phyloP scores from a whole-genome alignment of 2,113 vertebrate species.

The Silurus asotus region DNA sequence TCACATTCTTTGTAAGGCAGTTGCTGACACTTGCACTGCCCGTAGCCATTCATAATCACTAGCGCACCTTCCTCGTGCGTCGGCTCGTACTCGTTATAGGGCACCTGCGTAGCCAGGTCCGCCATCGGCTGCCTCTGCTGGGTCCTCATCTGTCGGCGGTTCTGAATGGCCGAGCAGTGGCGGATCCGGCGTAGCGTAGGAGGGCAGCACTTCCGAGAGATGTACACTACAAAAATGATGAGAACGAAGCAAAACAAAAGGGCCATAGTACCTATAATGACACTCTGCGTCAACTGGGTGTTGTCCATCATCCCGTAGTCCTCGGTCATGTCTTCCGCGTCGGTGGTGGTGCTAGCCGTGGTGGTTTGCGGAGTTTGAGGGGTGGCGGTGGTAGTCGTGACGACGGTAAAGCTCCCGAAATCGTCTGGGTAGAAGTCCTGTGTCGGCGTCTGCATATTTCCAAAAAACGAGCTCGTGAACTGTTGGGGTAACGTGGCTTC shows the following conservation, averaged over 20 bases:
- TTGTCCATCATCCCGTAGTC: conserved; percentile 87
- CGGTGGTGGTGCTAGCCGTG: conserved; percentile 67
- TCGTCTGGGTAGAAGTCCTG: conserved; percentile 89
- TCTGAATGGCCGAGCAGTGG: conserved; percentile 97
- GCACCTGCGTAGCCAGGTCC: conserved; percentile 95
- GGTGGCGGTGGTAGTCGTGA: conserved; percentile 68
- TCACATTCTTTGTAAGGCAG: conserved; percentile 99
- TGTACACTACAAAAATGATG: conserved; percentile 98
- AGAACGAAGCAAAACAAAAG: conserved; percentile 99
- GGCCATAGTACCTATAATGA: conserved; percentile 98
- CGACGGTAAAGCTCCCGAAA: conserved; percentile 91
- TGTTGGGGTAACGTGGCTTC: conserved; percentile 68
- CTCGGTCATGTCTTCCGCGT: conserved; percentile 85
- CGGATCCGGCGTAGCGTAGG: conserved; percentile 94
- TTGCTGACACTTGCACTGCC: conserved; percentile 99
- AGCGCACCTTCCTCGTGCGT: conserved; percentile 94
- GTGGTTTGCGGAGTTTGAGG: conserved; percentile 68
- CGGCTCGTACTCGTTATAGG: conserved; percentile 96
- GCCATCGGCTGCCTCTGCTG: conserved; percentile 96
- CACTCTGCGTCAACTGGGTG: conserved; percentile 92
- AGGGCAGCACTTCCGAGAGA: conserved; percentile 98
- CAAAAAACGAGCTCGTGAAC: conserved; percentile 85
- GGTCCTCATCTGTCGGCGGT: conserved; percentile 96
- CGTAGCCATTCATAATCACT: conserved; percentile 97
- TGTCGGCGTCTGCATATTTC: conserved; percentile 90